Evolutionary conservation across 2,797 vertebrate genomes (phyloP).

Genomic region (Babyrousa celebensis): DNA sequence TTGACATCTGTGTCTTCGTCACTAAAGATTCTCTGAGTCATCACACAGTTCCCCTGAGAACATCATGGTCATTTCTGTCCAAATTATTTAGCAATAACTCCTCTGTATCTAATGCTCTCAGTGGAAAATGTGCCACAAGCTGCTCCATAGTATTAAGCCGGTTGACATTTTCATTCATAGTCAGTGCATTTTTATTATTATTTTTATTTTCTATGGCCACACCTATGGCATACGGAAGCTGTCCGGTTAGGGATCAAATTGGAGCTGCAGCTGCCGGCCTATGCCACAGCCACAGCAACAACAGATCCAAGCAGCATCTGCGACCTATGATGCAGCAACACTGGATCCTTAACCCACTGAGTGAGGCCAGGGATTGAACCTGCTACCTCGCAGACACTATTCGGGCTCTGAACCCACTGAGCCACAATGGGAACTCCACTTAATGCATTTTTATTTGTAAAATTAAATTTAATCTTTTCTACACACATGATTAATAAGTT

Average conservation of each 20-base stretch:
- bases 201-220: not conserved
- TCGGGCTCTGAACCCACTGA: no score
- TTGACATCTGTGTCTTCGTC: not conserved
- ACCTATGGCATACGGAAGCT: no score
- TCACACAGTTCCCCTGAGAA: constrained; percentile 15
- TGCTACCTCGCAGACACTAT: no score
- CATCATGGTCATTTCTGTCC: constrained; percentile 16
- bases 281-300: no score
- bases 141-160: not conserved
- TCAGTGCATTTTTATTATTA: not conserved
- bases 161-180: not conserved
- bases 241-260: no score
- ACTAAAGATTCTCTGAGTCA: constrained; percentile 58
- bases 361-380: no score
- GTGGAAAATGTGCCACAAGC: not conserved
- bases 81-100: constrained; percentile 29
- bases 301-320: no score
- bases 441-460: constrained; percentile 18
- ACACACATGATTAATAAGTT: constrained; percentile 15
- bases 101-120: constrained; percentile 2
- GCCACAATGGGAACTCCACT: not conserved
- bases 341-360: no score
- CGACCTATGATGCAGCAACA: no score
- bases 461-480: constrained; percentile 59
- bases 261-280: no score